A percentile compares a stretch with the other conserved stretches of the same genome.
phyloP scores from a whole-genome alignment of 1,140 invertebrate genomes.

The Heliconius eleuchia region DNA sequence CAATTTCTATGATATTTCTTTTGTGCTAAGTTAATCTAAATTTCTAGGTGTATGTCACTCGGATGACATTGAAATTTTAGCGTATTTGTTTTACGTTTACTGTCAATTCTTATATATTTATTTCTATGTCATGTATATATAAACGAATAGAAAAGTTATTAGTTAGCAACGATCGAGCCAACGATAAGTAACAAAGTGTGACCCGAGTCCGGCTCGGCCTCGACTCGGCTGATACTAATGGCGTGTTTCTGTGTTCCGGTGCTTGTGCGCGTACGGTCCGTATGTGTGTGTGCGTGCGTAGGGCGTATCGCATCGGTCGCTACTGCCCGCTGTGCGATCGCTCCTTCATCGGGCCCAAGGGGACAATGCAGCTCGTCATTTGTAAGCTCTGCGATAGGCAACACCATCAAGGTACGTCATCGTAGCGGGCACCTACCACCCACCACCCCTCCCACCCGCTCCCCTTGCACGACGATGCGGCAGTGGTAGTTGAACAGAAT shows the following conservation, averaged over 20 bases:
- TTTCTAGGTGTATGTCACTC: neutral
- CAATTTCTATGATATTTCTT: neutral
- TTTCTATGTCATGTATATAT: neutral
- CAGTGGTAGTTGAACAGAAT: neutral
- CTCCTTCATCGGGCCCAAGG: conserved; percentile 81
- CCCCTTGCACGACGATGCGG: neutral
- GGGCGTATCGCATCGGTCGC: conserved; percentile 81
- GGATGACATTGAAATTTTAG: neutral
- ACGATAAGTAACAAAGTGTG: conserved; percentile 55
- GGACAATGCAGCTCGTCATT: conserved; percentile 81
- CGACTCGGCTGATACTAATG: conserved; percentile 63
- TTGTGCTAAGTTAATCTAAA: neutral
- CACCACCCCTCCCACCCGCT: neutral
- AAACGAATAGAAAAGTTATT: neutral
- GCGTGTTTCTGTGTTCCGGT: conserved; percentile 80
- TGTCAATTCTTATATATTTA: neutral
- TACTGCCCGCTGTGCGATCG: conserved; percentile 81
- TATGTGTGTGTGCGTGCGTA: conserved; percentile 75
- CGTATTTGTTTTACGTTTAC: neutral
- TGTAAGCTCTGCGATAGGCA: conserved; percentile 81
- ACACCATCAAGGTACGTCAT: conserved; percentile 80
- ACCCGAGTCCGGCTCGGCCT: conserved; percentile 39
- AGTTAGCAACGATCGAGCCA: conserved; percentile 34
- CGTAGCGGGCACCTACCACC: conserved; percentile 30
- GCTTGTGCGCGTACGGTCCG: conserved; percentile 70